Conservation (phyloP, 2,113 vertebrate genomes). For the Australoheros scitulus region DNA sequence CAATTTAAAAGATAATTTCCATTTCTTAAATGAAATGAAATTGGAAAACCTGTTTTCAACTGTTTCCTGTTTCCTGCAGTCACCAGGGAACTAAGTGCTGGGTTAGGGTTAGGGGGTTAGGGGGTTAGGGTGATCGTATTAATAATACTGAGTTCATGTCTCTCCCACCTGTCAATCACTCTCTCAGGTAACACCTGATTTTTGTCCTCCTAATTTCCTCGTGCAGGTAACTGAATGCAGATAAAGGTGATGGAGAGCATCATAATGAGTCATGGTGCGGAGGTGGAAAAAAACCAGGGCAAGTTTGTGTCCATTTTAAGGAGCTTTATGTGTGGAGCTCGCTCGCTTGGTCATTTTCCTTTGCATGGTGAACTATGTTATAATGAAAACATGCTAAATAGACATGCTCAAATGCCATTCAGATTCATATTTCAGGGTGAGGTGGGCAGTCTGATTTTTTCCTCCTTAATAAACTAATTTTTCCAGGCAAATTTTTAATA, state of each 20-base stretch:
- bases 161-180: not conserved
- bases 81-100: not conserved
- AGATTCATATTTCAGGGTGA: too few relatives aligned
- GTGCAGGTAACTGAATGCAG: not conserved
- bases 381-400: not conserved
- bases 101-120: too few relatives aligned
- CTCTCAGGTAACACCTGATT: not conserved
- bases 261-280: accelerated
- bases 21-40: not conserved
- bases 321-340: not conserved
- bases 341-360: not conserved
- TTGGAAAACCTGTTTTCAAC: not conserved
- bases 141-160: not conserved
- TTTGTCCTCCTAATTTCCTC: too few relatives aligned
- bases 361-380: not conserved
- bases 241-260: not conserved
- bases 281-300: not conserved
- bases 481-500: too few relatives aligned
- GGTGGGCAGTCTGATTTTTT: too few relatives aligned
- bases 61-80: not conserved
- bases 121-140: not conserved
- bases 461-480: too few relatives aligned
- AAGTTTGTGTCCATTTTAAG: not conserved
- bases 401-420: not conserved
- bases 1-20: not conserved